Base-by-base conservation (phyloP, 2,888 invertebrate species). In the Galeruca laticollis region DNA sequence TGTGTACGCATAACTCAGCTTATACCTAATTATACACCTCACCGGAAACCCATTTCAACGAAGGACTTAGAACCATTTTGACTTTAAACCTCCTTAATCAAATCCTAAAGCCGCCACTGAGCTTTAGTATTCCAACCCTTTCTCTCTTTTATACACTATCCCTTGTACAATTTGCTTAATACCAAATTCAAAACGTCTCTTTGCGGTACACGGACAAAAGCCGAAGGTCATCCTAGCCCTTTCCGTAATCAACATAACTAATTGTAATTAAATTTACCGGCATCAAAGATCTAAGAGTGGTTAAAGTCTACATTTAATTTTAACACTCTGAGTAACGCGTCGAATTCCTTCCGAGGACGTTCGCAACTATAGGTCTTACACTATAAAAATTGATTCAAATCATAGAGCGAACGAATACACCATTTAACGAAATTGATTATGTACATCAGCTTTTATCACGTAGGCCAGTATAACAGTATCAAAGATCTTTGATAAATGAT, bases 231-330 rank as follows among this genome's bases (percentile, higher is more conserved):
- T 68, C 43, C 51, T 47, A 59, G 40, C 54, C 71, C 66, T 69
- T 72, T 69, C 69, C 63, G 69, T 63, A 72, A 72, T 72, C 60
- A 72, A 61, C 69, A 67, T 69, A 63, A 60, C 66, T 72, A 69
- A 72, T 72, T 69, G 52, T 69, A 66, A 72, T 72, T 59, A 69
- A 69, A 72, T 69, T 72, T 60, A 21, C 51, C 57, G 64, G 60
- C 65, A 61, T 60, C 20, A 33, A 47, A 52, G 33, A 31, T 60
- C 57, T 15, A 60, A 43, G 43, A 52, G 59, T 68, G 33, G 37
- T 51, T 60, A 43, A 60, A 60, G 21, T 57, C 59, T 13, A 47
- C 64, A 57, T 69, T 57, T 57, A 66, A 62, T 70, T 66, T 66
- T 61, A 63, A 63, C 68, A 47, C 63, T 54, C 54, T n/a, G 43